A percentile compares a stretch with the other conserved stretches of the same genome.
Evolutionary conservation across 2,797 vertebrate species (phyloP).

Genomic region (Pogonophryne albipinna): DNA sequence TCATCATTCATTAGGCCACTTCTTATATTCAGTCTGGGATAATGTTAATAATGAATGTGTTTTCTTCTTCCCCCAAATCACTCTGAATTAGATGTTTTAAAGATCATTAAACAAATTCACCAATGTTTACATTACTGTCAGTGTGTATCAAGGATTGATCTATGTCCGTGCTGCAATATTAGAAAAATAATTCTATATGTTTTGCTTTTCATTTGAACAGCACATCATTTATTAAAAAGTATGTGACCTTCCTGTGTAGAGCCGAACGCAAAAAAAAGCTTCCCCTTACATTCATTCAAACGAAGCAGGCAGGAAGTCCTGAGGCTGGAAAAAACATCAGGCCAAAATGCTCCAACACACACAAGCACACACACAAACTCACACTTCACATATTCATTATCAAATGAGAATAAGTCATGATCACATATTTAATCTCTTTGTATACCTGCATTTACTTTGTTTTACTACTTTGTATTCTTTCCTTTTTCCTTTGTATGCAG

Average conservation of each 20-base stretch:
- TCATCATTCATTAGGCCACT: not conserved
- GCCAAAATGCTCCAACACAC: conserved; percentile 11
- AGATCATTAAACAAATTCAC: not conserved
- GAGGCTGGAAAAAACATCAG: conserved; percentile 68
- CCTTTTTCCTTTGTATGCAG: not conserved
- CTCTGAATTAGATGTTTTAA: conserved; percentile 1
- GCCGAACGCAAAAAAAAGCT: conserved; percentile 6
- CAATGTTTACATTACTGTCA: conserved; percentile 20
- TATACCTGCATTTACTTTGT: not conserved
- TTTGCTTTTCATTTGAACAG: conserved; percentile 7
- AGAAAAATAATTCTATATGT: not conserved
- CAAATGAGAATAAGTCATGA: not conserved
- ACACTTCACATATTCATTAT: not conserved
- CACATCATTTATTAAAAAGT: conserved; percentile 13
- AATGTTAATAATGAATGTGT: not conserved
- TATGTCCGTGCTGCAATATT: not conserved
- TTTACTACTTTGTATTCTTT: not conserved
- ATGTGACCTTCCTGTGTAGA: conserved; percentile 16
- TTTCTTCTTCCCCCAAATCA: not conserved
- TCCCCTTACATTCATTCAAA: conserved; percentile 19
- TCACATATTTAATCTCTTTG: not conserved
- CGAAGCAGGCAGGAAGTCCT: conserved; percentile 35
- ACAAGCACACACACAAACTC: too few relatives aligned
- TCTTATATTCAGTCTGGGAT: not conserved
- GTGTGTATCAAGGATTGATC: not conserved